These are phyloP conservation scores for Drosophila repleta DNA, from an alignment of 1,140 invertebrate genomes.

Conservation along the genomic window DNA sequence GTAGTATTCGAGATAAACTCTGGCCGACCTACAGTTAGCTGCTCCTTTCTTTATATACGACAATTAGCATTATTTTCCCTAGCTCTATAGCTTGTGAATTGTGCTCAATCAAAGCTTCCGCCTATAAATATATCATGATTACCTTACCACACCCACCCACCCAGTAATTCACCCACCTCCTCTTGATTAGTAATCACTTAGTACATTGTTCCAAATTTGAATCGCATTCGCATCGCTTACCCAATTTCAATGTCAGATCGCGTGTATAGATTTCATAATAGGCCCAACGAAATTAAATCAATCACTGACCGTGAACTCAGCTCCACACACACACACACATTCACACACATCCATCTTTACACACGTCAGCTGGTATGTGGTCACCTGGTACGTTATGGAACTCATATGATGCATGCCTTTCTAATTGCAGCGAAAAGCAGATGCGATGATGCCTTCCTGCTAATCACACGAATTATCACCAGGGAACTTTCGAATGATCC, in stretches of 20 bases:
- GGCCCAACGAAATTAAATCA: slow-evolving; percentile 60
- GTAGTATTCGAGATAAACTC: too few species aligned
- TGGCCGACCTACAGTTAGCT: too few species aligned
- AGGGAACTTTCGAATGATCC: background rate
- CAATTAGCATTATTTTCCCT: too few species aligned
- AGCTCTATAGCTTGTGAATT: too few species aligned
- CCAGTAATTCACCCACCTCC: background rate
- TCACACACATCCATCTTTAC: background rate
- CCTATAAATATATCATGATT: slow-evolving; percentile 3
- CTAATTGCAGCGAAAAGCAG: slow-evolving; percentile 18
- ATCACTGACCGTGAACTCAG: slow-evolving; percentile 68
- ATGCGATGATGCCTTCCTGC: background rate
- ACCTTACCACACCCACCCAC: background rate
- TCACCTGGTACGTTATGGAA: slow-evolving; percentile 12
- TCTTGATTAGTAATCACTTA: slow-evolving; percentile 32
- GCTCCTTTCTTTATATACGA: too few species aligned
- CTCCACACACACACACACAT: background rate
- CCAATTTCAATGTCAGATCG: slow-evolving; percentile 68
- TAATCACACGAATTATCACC: slow-evolving; percentile 13
- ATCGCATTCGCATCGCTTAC: slow-evolving; percentile 52
- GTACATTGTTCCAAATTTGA: slow-evolving; percentile 51
- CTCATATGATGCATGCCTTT: slow-evolving; percentile 5
- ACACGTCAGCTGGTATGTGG: too few species aligned
- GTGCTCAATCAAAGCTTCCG: background rate
- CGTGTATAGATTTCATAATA: slow-evolving; percentile 60